phyloP scores from a whole-genome alignment of 1,140 invertebrate species.

The Eupristina koningsbergeri region DNA sequence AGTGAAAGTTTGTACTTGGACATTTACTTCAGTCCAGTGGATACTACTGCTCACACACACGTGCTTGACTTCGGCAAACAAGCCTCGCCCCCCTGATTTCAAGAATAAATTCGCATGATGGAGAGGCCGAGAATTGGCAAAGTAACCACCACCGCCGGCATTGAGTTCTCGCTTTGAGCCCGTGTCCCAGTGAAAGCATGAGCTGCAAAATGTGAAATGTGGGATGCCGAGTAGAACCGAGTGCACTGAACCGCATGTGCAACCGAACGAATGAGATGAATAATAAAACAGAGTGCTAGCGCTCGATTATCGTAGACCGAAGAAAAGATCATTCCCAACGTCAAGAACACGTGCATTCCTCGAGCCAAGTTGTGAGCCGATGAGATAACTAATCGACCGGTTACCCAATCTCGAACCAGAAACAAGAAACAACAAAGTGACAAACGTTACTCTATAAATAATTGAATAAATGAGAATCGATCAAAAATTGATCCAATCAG shows the following conservation, averaged over 20 bases:
- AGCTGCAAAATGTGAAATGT: conserved; percentile 14
- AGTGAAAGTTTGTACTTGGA: conserved; percentile 8
- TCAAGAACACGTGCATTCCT: conserved; percentile 39
- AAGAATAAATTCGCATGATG: too few relatives aligned
- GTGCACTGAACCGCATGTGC: background rate
- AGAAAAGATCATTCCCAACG: conserved; percentile 36
- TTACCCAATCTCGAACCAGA: background rate
- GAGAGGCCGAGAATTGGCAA: too few relatives aligned
- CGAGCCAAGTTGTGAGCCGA: conserved; percentile 5
- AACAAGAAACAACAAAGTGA: background rate
- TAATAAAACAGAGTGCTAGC: background rate
- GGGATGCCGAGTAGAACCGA: background rate
- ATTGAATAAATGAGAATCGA: too few relatives aligned
- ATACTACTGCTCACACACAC: too few relatives aligned
- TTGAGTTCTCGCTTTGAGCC: too few relatives aligned
- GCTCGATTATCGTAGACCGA: background rate
- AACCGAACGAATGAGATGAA: conserved; percentile 22
- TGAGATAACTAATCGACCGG: background rate
- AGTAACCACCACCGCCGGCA: too few relatives aligned
- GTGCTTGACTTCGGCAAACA: too few relatives aligned
- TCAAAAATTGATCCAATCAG: too few relatives aligned
- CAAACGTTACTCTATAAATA: too few relatives aligned
- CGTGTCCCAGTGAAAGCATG: background rate
- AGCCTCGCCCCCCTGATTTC: too few relatives aligned
- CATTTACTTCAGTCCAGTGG: too few relatives aligned